Base-by-base conservation (phyloP, 1,140 invertebrate genomes). In the Megalonaias nervosa region DNA sequence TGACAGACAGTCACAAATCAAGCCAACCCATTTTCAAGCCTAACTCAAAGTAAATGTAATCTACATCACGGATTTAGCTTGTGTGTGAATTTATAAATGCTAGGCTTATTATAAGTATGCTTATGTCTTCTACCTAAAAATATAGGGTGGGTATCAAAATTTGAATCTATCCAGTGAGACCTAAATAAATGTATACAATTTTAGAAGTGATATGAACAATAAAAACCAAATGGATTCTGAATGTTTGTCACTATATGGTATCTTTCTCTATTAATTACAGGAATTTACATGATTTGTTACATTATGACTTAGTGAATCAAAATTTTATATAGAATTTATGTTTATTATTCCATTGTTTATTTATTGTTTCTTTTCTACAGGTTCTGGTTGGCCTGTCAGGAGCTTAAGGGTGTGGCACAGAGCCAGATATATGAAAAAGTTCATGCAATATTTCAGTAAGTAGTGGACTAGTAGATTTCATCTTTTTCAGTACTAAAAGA, bases 371-470 rank as follows among this genome's bases (percentile, higher is more conserved):
- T 77, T 69, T 61, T 81, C 84, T 84, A 67, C 84, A 99, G 97
- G 90, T 99, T 98, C 93, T 99, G 97, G 97, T 95, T 98, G 88
- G 96, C 97, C 2, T 97, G 98, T 57, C 97, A 98, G 92, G 95
- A 97, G 85, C 92, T 99, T 86, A 98, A 98, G 92, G 93, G 95
- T 84, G 88, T 91, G 81, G 87, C 91, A 80, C 87, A 97, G 86
- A 93, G 94, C 75, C 94, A 97, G 88, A 97, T 99, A 66, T 93
- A 95, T 73, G 92, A 93, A 67, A 94, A 96, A 87, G 97, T 98
- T 56, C 93, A 94, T 82, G 97, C 98, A 89, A 98, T 99, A 77
- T 99, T 97, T 96, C 90, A 88, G 90, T 92, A 89, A 90, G 87
- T 86, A 80, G 61, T 64, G n/a, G 13, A 21, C n/a, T 1, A 64